Percentiles rank a stretch among this genome's conserved stretches.
Conservation (phyloP, 2,797 vertebrate genomes). For the Sebastes glaucus region DNA sequence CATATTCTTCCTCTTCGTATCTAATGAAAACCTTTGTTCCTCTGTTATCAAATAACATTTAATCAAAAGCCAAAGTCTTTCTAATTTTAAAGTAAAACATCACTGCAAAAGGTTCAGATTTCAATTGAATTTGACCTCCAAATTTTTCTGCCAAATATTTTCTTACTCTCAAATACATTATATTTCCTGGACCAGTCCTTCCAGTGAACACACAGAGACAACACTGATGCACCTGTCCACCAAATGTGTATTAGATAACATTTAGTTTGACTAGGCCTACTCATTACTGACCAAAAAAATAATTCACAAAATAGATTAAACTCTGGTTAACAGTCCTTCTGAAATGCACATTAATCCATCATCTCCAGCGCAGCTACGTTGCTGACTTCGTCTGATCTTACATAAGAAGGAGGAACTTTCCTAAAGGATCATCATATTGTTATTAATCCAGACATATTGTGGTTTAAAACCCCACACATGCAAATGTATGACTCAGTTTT, state of each 20-base stretch:
- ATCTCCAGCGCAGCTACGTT: no score
- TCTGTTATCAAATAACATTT: neutral
- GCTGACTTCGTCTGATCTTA: neutral
- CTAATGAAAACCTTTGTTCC: neutral
- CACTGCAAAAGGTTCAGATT: neutral
- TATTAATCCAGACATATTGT: neutral
- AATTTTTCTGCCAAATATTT: neutral
- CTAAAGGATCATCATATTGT: neutral
- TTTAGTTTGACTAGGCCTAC: neutral
- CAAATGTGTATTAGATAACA: neutral
- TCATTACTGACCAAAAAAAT: no score
- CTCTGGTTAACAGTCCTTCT: neutral
- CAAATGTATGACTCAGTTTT: conserved; percentile 1
- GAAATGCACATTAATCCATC: neutral
- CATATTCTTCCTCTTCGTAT: no score
- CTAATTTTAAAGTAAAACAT: neutral
- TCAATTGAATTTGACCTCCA: neutral
- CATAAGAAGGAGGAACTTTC: neutral
- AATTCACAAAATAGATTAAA: no score
- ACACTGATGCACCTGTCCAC: neutral
- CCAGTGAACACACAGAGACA: neutral
- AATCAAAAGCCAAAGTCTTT: neutral
- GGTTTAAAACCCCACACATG: neutral
- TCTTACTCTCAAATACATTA: neutral
- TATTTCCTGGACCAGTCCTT: neutral